Conservation (phyloP, 2,888 invertebrate genomes). For the Nemapogon koenigi region DNA sequence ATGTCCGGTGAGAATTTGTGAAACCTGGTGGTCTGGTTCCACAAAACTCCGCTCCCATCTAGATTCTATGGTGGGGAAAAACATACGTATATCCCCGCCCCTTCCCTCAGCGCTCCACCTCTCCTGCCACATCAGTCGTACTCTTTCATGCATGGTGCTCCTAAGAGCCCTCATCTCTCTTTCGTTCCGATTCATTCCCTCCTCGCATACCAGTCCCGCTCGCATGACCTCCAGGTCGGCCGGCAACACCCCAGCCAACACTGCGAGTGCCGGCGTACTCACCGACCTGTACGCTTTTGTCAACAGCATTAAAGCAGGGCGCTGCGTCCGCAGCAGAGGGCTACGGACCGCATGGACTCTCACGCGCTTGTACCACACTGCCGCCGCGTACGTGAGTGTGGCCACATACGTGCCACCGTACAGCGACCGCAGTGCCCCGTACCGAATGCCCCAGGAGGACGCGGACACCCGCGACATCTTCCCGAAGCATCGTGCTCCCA, state of each 20-base stretch:
- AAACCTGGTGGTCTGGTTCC: not conserved
- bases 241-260: not conserved
- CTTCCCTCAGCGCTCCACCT: not conserved
- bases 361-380: not conserved
- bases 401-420: no score
- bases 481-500: constrained; percentile 16
- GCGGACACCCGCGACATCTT: no score
- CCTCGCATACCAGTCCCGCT: not conserved
- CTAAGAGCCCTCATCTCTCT: constrained; percentile 1
- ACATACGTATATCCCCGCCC: not conserved
- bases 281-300: not conserved
- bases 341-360: not conserved
- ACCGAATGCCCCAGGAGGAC: no score
- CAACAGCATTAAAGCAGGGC: no score
- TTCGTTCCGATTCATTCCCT: not conserved
- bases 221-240: not conserved
- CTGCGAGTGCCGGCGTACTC: not conserved
- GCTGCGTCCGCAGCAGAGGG: not conserved
- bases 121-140: not conserved
- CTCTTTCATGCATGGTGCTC: not conserved
- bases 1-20: constrained; percentile 4
- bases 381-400: not conserved
- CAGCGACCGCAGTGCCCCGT: no score
- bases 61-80: not conserved
- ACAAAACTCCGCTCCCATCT: not conserved